Conservation (phyloP, 2,888 invertebrate genomes). For the Smittia aterrima region DNA sequence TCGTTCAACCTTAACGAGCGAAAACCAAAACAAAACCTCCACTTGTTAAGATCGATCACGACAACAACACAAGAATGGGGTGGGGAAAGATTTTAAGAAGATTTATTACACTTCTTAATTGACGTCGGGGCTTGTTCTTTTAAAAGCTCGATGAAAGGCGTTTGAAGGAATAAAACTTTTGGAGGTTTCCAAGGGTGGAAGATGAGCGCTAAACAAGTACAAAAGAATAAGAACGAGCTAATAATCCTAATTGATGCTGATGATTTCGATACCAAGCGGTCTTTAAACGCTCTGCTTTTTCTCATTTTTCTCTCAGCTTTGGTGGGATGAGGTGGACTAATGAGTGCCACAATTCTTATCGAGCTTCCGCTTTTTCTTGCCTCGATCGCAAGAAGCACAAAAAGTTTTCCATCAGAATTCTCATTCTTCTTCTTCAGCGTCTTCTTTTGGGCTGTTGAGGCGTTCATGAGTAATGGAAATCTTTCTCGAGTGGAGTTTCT, state of each 20-base stretch:
- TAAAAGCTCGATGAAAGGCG: background rate
- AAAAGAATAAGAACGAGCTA: constrained; percentile 27
- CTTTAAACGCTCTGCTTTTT: background rate
- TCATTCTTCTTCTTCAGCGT: no score
- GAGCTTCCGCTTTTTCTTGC: background rate
- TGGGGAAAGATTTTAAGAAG: no score
- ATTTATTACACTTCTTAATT: constrained; percentile 34
- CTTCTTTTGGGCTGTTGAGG: no score
- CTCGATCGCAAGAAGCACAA: background rate
- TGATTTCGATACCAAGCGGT: constrained; percentile 21
- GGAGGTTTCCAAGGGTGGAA: background rate
- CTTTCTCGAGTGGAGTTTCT: no score
- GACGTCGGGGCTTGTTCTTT: background rate
- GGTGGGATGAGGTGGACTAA: background rate
- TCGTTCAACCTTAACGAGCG: background rate
- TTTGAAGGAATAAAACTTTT: background rate
- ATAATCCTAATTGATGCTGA: constrained; percentile 38
- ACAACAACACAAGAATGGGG: background rate
- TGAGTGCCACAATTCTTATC: constrained; percentile 1
- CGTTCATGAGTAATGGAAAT: no score
- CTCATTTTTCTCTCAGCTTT: background rate
- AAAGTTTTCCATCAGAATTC: background rate
- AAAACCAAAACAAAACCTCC: background rate
- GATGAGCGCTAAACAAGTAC: background rate
- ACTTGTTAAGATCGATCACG: constrained; percentile 16